Evolutionary conservation across 2,888 invertebrate genomes (phyloP), one percentile per base, ranked within the genome.

Genomic region (Hyalella azteca): DNA sequence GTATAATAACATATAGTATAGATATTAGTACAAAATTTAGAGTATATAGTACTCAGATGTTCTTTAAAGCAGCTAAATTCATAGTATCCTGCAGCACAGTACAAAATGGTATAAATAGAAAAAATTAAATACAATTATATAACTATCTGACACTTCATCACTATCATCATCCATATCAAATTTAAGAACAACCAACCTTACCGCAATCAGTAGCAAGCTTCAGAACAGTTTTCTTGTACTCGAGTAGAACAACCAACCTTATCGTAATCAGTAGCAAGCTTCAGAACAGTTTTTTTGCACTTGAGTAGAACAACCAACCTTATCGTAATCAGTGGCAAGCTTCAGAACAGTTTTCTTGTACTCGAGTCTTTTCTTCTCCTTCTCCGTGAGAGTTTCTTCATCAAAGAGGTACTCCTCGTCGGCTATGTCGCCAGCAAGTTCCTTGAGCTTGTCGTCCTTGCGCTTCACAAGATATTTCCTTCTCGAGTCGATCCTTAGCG

Each of bases 341-440:
- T 93, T 91, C 26, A 99, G 89, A 73, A 99, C 90, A 84, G 94
- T 94, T 87, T 95, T 96, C 87, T 98, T 97, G 87, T 97, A 95
- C 81, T 94, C 92, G 48, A 96, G 90, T 85, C 97, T 95, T 86
- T 91, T 91, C 82, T 91, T 93, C 88, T 99, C 99, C 82, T 93
- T 90, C 86, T 93, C 92, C 3, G 97, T 96, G 85, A 99, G 90
- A 76, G 95, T 91, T 87, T 93, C 92, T 84, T 95, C 95, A 78
- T 94, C 93, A 88, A 98, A 99, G 0, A 98, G 90, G 87, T 95
- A 96, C 88, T 98, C 97, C 89, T 99, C 99, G 88, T 99, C 99
- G 73, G 92, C 90, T 81, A 99, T 95, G 87, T 97, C 97, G 7
- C 93, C 95, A 89, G 98, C 98, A 77, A 99, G 89, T 88, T 99